Base-by-base conservation (phyloP, 2,888 invertebrate genomes). In the Adelognathus sp. region DNA sequence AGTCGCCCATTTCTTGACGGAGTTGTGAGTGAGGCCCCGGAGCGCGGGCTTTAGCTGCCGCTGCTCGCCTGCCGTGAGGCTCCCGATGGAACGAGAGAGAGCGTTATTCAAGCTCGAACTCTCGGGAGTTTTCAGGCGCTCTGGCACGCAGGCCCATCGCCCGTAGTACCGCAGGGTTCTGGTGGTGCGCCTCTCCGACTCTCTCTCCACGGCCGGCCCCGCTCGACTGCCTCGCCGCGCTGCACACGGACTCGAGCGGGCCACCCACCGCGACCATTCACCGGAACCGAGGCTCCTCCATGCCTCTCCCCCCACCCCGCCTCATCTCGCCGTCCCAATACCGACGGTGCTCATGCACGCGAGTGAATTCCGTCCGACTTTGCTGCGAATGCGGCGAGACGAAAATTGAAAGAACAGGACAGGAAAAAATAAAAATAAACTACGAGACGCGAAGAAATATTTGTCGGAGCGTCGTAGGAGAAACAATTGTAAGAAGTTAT, bases 181-280 rank as follows among this genome's bases (percentile, higher is more conserved):
- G 56, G 74, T 71, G 75, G 74, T 71, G 75, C 60, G 75, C 54
- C 67, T 66, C 29, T 50, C 50, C 21, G 18, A 11, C 41, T 33
- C 27, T 41, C 14, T 60, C 90, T 92, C n/a, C n/a, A n/a, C n/a
- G 92, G 92, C 92, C 92, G 92, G 91, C 91, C 91, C 92, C 86
- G 87, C 87, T 81, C 74, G 77, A 74, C 72, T 82, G 92, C 90
- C 93, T 93, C 90, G 91, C 90, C 93, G 93, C 90, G 91, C 91
- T 90, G 93, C 93, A 93, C 92, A 92, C 88, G 84, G 87, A 88
- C 86, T 85, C 85, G 87, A 88, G 87, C 88, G 88, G 90, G 89
- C 91, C 91, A 91, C 91, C 91, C 91, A 91, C 90, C 86, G 88
- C 88, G 91, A 91, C 90, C 91, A 90, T 91, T 91, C 91, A 91